Percentiles rank a stretch among this genome's conserved stretches.
These are phyloP conservation scores for Oscheius sp. DNA, from an alignment of 1,140 invertebrate species.

Conservation along the genomic window DNA sequence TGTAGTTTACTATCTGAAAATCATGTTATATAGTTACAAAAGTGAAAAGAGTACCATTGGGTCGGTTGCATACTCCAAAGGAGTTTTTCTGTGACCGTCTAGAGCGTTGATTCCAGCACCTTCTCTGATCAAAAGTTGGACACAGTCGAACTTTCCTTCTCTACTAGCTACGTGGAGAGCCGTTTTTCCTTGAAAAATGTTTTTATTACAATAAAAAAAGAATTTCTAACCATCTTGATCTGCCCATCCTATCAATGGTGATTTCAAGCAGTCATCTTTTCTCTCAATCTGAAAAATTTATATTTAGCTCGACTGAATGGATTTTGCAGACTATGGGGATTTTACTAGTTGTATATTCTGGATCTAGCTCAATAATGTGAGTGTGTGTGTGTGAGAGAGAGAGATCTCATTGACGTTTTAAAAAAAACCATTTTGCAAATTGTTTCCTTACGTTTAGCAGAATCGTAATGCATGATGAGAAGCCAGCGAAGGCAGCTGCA, in stretches of 20 bases:
- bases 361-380: too few species aligned
- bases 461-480: conserved; percentile 24
- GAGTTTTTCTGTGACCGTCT: conserved; percentile 1
- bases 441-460: neutral
- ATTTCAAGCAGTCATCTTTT: conserved; percentile 5
- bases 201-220: neutral
- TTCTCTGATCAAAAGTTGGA: neutral
- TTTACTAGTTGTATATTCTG: too few species aligned
- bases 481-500: conserved; percentile 30
- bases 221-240: conserved; percentile 9
- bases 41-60: neutral
- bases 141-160: conserved; percentile 19
- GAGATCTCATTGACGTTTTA: too few species aligned
- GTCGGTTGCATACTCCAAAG: conserved; percentile 17
- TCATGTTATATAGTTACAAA: neutral
- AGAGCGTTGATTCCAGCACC: conserved; percentile 17
- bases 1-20: neutral
- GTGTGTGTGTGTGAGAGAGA: too few species aligned
- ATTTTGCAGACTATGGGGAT: too few species aligned
- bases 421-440: neutral
- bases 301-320: too few species aligned
- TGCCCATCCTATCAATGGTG: conserved; percentile 16
- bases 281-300: conserved; percentile 19
- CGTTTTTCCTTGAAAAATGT: conserved; percentile 5
- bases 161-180: conserved; percentile 18